phyloP scores from a whole-genome alignment of 2,797 vertebrate genomes.

The Trachops cirrhosus region DNA sequence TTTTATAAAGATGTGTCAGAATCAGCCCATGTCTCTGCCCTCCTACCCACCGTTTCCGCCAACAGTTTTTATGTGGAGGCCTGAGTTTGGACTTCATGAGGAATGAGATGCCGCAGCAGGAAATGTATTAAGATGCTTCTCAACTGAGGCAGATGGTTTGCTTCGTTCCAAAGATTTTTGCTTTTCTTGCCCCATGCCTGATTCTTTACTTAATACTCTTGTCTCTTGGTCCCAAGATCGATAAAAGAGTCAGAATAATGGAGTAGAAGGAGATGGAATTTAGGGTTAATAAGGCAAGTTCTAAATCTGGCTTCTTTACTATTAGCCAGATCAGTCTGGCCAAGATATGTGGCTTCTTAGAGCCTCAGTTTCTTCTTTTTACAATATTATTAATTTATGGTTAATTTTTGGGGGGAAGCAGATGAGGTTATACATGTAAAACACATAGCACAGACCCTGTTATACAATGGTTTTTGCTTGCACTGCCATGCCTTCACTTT shows the following conservation, averaged over 20 bases:
- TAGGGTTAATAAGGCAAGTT: neutral
- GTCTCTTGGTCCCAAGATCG: neutral
- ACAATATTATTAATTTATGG: neutral
- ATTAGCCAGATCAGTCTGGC: neutral
- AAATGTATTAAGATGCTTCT: neutral
- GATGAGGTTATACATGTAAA: neutral
- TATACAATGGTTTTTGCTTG: neutral
- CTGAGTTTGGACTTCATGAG: neutral
- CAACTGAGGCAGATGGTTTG: neutral
- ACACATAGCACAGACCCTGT: too few relatives aligned
- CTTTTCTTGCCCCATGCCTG: neutral
- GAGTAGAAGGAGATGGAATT: neutral
- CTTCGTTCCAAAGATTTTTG: neutral
- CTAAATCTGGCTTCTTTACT: neutral
- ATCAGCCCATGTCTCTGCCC: slow-evolving; percentile 20
- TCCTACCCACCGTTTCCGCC: neutral
- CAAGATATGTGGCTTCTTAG: neutral
- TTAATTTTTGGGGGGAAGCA: neutral
- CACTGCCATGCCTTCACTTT: neutral
- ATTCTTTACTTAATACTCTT: neutral
- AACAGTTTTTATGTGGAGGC: neutral
- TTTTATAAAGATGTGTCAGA: slow-evolving; percentile 49
- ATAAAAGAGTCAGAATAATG: neutral
- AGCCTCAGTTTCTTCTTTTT: neutral
- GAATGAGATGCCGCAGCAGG: neutral